These are phyloP conservation scores for Euspilapteryx auroguttella DNA, from an alignment of 2,888 invertebrate species.

Conservation along the genomic window DNA sequence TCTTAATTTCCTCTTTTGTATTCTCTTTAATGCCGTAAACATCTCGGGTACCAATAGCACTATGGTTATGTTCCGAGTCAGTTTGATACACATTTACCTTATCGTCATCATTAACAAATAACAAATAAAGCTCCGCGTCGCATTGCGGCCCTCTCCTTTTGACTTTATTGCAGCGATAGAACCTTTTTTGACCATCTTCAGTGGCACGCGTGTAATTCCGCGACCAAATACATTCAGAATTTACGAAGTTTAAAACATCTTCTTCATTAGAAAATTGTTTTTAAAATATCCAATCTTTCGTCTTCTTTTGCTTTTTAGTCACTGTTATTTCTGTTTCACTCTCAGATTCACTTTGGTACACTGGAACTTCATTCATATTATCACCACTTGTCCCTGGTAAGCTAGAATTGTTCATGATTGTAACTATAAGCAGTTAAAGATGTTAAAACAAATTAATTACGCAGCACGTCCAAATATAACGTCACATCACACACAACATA, in stretches of 20 bases:
- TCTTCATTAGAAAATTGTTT: slow-evolving; percentile 6
- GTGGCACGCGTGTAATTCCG: slow-evolving; percentile 6
- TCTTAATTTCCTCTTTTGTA: slow-evolving; percentile 8
- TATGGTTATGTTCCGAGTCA: slow-evolving; percentile 7
- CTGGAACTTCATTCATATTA: slow-evolving; percentile 7
- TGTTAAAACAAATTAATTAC: slow-evolving; percentile 7
- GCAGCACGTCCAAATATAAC: slow-evolving; percentile 6
- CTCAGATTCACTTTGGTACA: slow-evolving; percentile 7
- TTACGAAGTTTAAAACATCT: slow-evolving; percentile 7
- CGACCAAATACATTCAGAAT: slow-evolving; percentile 8
- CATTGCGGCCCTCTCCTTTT: slow-evolving; percentile 8
- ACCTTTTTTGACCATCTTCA: slow-evolving; percentile 9
- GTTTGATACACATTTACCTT: slow-evolving; percentile 7
- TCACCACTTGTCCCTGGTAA: slow-evolving; percentile 7
- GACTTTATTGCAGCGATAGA: slow-evolving; percentile 9
- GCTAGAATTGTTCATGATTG: slow-evolving; percentile 5
- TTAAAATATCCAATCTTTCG: slow-evolving; percentile 8
- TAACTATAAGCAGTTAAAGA: slow-evolving; percentile 5
- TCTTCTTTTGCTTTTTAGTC: slow-evolving; percentile 7
- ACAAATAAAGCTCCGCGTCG: slow-evolving; percentile 8
- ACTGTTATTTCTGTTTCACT: slow-evolving; percentile 7
- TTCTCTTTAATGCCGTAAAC: slow-evolving; percentile 7
- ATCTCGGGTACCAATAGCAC: slow-evolving; percentile 6
- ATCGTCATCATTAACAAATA: slow-evolving; percentile 6
- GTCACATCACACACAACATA: slow-evolving; percentile 6